Evolutionary conservation across 2,113 vertebrate species (phyloP).

Genomic region (Saguinus imperator): DNA sequence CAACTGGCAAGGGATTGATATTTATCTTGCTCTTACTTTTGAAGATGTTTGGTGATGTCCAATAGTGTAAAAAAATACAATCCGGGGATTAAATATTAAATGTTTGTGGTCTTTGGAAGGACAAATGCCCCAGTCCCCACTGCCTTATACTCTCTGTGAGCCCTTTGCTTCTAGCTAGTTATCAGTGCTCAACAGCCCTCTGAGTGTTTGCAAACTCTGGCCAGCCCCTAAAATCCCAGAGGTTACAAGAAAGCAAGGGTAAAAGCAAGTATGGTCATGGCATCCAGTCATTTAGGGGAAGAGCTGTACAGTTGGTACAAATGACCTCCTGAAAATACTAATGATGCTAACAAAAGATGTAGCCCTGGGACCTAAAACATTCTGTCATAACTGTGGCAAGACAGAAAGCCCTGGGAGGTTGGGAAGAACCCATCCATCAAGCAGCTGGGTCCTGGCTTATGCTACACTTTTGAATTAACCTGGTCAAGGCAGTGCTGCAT

Average conservation of each 20-base stretch:
- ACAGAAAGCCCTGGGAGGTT: not conserved
- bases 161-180: not conserved
- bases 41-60: slow-evolving; percentile 67
- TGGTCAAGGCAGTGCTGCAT: not conserved
- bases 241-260: not conserved
- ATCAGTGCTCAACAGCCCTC: not conserved
- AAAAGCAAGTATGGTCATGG: not conserved
- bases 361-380: not conserved
- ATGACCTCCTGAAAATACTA: slow-evolving; percentile 45
- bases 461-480: not conserved
- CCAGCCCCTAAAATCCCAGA: not conserved
- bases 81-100: slow-evolving; percentile 68
- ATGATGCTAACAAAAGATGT: slow-evolving; percentile 10
- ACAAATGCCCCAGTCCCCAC: not conserved
- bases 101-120: slow-evolving; percentile 55
- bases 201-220: not conserved
- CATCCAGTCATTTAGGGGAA: not conserved
- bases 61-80: slow-evolving; percentile 69
- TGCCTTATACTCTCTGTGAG: not conserved
- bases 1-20: slow-evolving; percentile 52
- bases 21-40: slow-evolving; percentile 71
- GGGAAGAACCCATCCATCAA: not conserved
- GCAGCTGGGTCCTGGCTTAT: too few relatives aligned
- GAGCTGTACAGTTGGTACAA: not conserved
- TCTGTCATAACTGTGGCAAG: not conserved